Conservation (phyloP, 2,113 vertebrate genomes). For the Grantiella picta region DNA sequence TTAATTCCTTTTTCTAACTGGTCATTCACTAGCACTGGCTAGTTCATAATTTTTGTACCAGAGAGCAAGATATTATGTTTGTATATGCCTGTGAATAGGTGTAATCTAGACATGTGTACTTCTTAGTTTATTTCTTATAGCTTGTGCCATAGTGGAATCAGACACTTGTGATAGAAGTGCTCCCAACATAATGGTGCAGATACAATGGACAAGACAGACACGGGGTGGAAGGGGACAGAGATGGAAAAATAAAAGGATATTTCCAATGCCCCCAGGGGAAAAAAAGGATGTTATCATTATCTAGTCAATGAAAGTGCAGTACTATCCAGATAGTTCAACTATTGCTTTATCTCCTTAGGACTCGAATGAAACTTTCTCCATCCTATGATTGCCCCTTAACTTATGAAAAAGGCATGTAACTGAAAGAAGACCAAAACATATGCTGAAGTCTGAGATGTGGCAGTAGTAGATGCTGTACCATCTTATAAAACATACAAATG, state of each 20-base stretch:
- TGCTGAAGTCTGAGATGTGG: background rate
- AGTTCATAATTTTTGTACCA: constrained; percentile 52
- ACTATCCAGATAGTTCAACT: background rate
- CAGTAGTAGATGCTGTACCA: background rate
- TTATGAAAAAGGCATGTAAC: constrained; percentile 6
- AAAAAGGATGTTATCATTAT: background rate
- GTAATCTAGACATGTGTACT: background rate
- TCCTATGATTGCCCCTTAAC: constrained; percentile 64
- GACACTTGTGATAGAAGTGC: background rate
- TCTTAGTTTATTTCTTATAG: background rate
- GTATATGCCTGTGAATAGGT: constrained; percentile 49
- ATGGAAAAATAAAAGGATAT: background rate
- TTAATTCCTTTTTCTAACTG: constrained; percentile 43
- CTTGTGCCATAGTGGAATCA: background rate
- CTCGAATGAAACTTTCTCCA: constrained; percentile 29
- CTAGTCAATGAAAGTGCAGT: background rate
- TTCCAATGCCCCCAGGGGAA: background rate
- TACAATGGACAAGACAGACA: background rate
- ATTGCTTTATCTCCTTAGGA: background rate
- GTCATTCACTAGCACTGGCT: constrained; percentile 32
- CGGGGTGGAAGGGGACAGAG: background rate
- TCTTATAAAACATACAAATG: constrained; percentile 8
- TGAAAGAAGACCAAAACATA: background rate
- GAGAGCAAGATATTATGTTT: constrained; percentile 18
- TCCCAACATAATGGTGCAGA: background rate